Conservation (phyloP, 2,113 vertebrate genomes). For the Colossoma macropomum region DNA sequence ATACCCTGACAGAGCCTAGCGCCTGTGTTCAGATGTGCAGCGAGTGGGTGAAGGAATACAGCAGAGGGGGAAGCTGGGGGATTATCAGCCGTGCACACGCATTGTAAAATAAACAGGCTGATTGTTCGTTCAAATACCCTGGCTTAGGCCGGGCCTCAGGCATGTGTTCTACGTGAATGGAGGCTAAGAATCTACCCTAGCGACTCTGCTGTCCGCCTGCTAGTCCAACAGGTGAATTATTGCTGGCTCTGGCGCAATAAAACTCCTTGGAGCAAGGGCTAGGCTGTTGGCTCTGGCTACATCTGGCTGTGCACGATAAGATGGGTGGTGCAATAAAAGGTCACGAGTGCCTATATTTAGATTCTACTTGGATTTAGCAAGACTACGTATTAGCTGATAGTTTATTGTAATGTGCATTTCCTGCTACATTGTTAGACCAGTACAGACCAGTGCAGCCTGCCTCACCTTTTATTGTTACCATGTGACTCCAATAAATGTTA, state of each 20-base stretch:
- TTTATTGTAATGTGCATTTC: slow-evolving; percentile 9
- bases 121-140: slow-evolving; percentile 34
- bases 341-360: slow-evolving; percentile 47
- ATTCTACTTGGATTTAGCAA: neutral
- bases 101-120: slow-evolving; percentile 31
- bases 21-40: neutral
- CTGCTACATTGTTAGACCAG: neutral
- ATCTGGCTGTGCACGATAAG: slow-evolving; percentile 61
- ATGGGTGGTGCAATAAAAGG: slow-evolving; percentile 18
- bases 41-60: slow-evolving; percentile 1
- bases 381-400: neutral
- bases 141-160: neutral
- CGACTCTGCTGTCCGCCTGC: neutral
- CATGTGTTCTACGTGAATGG: slow-evolving; percentile 6
- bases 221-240: slow-evolving; percentile 53
- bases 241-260: slow-evolving; percentile 18
- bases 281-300: slow-evolving; percentile 15
- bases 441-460: neutral
- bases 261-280: slow-evolving; percentile 17
- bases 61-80: neutral
- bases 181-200: neutral
- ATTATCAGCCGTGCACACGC: slow-evolving; percentile 42
- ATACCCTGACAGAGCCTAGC: neutral
- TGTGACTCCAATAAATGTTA: neutral
- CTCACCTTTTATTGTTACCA: neutral